Percentiles rank a stretch among this genome's conserved stretches.
Conservation (phyloP, 2,113 vertebrate species). For the Poecilia latipinna region DNA sequence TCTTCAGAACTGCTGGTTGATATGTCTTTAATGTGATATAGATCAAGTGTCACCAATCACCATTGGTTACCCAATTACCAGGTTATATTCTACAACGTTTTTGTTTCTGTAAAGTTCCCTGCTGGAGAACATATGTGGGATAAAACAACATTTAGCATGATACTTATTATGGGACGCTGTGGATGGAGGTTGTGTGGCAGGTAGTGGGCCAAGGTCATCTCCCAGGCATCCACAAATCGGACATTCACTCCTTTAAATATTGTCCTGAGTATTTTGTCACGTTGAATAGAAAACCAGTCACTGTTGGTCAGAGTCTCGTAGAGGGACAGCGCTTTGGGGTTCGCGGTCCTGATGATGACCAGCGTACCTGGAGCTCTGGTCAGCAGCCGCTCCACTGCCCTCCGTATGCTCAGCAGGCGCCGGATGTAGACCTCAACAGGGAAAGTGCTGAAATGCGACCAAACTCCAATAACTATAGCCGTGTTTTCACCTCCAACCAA, state of each 20-base stretch:
- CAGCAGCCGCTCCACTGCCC: conserved; percentile 83
- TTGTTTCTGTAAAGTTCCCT: not conserved
- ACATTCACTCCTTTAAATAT: too few species aligned
- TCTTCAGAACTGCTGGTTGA: too few species aligned
- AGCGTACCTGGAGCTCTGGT: conserved; percentile 87
- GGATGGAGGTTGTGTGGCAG: too few species aligned
- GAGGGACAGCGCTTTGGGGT: conserved; percentile 83
- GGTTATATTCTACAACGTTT: not conserved
- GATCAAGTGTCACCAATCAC: too few species aligned
- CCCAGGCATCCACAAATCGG: too few species aligned
- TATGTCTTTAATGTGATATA: too few species aligned
- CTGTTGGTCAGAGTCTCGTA: conserved; percentile 88
- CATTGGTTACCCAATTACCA: not conserved
- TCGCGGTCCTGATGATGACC: conserved; percentile 86
- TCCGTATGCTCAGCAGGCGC: conserved; percentile 86
- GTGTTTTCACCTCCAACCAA: conserved; percentile 86
- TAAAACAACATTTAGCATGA: too few species aligned
- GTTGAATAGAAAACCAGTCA: conserved; percentile 90
- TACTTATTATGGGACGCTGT: too few species aligned
- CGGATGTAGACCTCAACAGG: conserved; percentile 88
- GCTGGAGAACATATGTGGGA: conserved; percentile 71
- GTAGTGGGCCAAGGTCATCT: too few species aligned
- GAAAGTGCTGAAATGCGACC: conserved; percentile 93
- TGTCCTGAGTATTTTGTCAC: conserved; percentile 34
- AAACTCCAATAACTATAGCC: conserved; percentile 84